These are phyloP conservation scores for Sebastes iracundus DNA, from an alignment of 2,797 vertebrate genomes.

Conservation along the genomic window DNA sequence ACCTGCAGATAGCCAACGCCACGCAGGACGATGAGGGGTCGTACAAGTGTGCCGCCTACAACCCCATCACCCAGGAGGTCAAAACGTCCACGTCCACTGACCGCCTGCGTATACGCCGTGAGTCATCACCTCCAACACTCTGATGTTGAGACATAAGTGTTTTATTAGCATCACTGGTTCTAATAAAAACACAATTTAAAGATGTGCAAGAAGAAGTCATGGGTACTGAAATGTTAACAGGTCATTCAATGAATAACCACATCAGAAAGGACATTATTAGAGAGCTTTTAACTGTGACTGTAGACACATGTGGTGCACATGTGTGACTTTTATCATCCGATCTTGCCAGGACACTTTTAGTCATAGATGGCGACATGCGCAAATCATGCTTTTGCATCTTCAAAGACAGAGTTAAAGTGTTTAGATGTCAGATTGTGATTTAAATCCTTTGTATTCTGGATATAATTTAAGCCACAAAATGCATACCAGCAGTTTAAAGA, in stretches of 20 bases:
- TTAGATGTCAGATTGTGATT: neutral
- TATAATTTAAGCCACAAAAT: neutral
- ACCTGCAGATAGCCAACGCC: constrained; percentile 97
- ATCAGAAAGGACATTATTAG: neutral
- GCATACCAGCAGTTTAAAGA: neutral
- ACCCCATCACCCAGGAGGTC: constrained; percentile 95
- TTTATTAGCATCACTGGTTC: too few relatives aligned
- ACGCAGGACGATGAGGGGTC: constrained; percentile 94
- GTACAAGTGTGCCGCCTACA: constrained; percentile 97
- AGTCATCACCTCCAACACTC: constrained; percentile 56
- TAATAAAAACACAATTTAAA: neutral
- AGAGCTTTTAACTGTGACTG: neutral
- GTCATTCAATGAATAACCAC: neutral
- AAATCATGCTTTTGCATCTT: constrained; percentile 10
- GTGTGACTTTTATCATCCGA: constrained; percentile 1
- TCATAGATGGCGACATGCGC: neutral
- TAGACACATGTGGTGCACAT: constrained; percentile 24
- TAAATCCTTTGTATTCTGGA: neutral
- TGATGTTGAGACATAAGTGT: neutral
- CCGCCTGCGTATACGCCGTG: constrained; percentile 94
- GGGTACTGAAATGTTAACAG: neutral
- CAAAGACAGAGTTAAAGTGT: neutral
- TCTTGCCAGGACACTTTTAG: constrained; percentile 8
- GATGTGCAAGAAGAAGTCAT: neutral
- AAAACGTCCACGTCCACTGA: constrained; percentile 94